phyloP scores from a whole-genome alignment of 2,797 vertebrate genomes.

The Oreochromis mossambicus region DNA sequence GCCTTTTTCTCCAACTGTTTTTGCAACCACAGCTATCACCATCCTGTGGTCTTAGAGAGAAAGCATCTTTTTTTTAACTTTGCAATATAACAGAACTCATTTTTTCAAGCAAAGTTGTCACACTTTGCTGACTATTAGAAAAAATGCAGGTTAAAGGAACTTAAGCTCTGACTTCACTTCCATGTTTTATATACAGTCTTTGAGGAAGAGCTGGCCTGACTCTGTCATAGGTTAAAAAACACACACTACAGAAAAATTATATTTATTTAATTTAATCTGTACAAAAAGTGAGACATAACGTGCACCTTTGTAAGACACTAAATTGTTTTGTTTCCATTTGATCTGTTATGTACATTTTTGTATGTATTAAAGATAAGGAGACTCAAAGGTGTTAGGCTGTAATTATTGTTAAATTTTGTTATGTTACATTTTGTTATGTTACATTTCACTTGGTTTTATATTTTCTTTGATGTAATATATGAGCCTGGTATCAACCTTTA shows the following conservation, averaged over 20 bases:
- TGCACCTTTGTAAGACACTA: background rate
- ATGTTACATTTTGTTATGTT: background rate
- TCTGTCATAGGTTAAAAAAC: background rate
- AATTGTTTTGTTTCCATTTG: background rate
- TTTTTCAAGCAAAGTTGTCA: background rate
- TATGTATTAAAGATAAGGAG: background rate
- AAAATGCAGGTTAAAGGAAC: background rate
- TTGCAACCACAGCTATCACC: background rate
- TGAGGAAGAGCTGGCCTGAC: background rate
- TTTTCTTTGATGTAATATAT: background rate
- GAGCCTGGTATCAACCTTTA: background rate
- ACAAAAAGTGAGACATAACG: background rate
- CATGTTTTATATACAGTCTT: background rate
- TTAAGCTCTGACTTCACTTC: background rate
- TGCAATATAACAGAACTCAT: background rate
- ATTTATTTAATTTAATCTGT: background rate
- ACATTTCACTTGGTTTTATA: background rate
- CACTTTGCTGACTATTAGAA: background rate
- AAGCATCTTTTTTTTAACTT: background rate
- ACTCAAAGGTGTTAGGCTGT: background rate
- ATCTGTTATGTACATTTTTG: background rate
- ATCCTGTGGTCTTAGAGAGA: background rate
- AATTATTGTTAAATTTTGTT: background rate
- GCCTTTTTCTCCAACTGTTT: background rate
- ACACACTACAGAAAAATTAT: background rate